phyloP scores from a whole-genome alignment of 2,888 invertebrate species.

The Gryllus longicercus region DNA sequence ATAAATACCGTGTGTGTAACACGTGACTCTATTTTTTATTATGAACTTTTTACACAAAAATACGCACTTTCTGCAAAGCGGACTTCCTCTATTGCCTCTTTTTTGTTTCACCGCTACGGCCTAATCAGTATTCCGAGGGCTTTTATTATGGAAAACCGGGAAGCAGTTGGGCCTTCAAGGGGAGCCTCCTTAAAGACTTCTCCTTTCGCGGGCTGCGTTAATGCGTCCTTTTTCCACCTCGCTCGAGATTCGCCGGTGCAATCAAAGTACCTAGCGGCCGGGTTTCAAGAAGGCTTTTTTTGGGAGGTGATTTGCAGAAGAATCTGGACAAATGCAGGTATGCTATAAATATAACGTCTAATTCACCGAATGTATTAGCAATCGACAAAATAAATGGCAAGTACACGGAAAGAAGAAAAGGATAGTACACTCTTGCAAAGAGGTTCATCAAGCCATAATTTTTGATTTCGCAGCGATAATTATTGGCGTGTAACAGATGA shows the following conservation, averaged over 20 bases:
- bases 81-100: conserved; percentile 17
- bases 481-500: too few species aligned
- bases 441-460: too few species aligned
- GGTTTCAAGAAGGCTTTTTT: background rate
- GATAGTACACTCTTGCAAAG: too few species aligned
- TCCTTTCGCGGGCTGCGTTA: background rate
- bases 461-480: too few species aligned
- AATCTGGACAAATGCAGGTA: too few species aligned
- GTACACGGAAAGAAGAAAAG: too few species aligned
- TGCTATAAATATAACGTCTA: too few species aligned
- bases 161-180: background rate
- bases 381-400: too few species aligned
- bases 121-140: conserved; percentile 4
- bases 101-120: background rate
- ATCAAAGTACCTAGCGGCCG: background rate
- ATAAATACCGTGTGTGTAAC: too few species aligned
- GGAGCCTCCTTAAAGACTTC: background rate
- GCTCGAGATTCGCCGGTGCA: background rate
- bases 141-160: background rate
- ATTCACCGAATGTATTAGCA: too few species aligned
- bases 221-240: background rate
- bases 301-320: background rate
- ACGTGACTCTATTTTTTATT: background rate
- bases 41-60: background rate
- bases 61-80: background rate